Evolutionary conservation across 2,113 vertebrate species (phyloP).

Genomic region (Promerops cafer): DNA sequence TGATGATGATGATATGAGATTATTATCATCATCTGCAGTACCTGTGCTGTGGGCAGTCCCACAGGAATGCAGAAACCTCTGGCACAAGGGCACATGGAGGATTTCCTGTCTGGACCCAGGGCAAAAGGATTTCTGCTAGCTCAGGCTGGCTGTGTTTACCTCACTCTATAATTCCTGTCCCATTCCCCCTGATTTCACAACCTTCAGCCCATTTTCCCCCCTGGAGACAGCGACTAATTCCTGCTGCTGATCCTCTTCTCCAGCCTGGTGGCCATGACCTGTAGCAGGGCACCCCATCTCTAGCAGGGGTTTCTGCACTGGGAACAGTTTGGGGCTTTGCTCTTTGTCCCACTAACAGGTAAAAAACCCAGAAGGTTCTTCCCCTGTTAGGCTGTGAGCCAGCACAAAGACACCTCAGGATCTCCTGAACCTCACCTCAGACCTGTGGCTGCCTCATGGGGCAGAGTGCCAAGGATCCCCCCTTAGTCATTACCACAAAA

Average conservation of each 20-base stretch:
- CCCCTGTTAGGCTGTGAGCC: too few species aligned
- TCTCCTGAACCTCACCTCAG: too few species aligned
- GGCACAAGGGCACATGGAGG: background rate
- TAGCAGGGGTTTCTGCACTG: too few species aligned
- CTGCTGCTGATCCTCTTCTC: background rate
- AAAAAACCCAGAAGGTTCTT: too few species aligned
- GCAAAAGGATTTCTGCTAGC: background rate
- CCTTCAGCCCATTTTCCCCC: background rate
- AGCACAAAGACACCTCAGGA: too few species aligned
- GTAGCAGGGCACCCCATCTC: too few species aligned
- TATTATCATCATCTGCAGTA: background rate
- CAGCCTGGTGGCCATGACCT: background rate
- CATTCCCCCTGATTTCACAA: background rate
- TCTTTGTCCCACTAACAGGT: too few species aligned
- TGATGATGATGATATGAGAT: background rate
- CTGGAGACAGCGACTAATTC: background rate
- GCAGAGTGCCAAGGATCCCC: too few species aligned
- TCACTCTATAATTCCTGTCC: fast-evolving
- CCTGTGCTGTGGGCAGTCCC: background rate
- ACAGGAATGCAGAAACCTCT: background rate
- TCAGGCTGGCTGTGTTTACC: background rate
- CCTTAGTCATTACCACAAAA: too few species aligned
- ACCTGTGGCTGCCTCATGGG: too few species aligned
- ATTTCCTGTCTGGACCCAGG: background rate
- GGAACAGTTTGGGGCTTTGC: too few species aligned